Evolutionary conservation across 2,888 invertebrate species (phyloP), one percentile per base, ranked within the genome.

Genomic region (Rutpela maculata): DNA sequence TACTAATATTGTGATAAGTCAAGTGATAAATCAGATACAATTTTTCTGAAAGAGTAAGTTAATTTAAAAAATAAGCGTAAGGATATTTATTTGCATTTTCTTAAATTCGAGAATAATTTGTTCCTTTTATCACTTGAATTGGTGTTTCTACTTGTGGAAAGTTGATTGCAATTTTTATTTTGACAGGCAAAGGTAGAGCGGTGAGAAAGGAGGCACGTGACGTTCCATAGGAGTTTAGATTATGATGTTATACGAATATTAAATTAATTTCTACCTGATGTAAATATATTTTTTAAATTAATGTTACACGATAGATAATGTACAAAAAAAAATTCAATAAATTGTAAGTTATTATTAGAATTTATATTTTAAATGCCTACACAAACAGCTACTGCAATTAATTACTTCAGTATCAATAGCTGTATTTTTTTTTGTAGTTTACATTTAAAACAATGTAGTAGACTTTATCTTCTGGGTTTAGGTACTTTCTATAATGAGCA

Each of bases 161-260:
- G 68, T 57, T 65, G 57, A 65, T 65, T 65, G 57, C 57, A 67
- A 18, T 79, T 81, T 83, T 84, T 83, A 77, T 83, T 83, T 85
- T 80, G 78, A 81, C 84, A 85, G 84, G 84, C 83, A 81, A 82
- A 84, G 84, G 84, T 85, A 85, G 70, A 74, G 72, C 63, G n/a
- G 63, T 55, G 62, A 50, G 12, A 22, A 67, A 22, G 60, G 31
- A 55, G 72, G 5, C 63, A 12, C 9, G 31, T 63, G 72, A 63
- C 50, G 72, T 72, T 72, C 72, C 72, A 19, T 55, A 26, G 72
- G 38, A 63, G 63, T 35, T 31, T 72, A 72, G 72, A 67, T 67
- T 56, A 31, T 17, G 55, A 18, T 26, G 63, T 55, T 67, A 55
- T 55, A 12, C 55, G 17, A 67, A 72, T 63, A 63, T 71, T 72